These are phyloP conservation scores for Chironomus riparius DNA, from an alignment of 2,888 invertebrate genomes.

Conservation along the genomic window DNA sequence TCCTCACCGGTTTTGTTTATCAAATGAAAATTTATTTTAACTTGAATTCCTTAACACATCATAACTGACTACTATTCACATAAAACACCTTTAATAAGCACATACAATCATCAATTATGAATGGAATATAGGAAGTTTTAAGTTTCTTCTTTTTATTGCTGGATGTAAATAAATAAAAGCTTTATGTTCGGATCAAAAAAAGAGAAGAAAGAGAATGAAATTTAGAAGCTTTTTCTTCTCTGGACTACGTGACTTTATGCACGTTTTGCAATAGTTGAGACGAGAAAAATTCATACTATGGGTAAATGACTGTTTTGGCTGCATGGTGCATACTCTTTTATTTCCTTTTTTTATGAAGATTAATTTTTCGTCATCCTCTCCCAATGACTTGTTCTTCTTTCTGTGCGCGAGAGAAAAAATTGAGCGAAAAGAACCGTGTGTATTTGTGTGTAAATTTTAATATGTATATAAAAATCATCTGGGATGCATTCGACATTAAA, in stretches of 20 bases:
- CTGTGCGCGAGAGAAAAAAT: not conserved
- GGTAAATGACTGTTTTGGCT: too few species aligned
- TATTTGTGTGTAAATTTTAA: not conserved
- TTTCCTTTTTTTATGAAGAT: not conserved
- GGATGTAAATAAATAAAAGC: too few species aligned
- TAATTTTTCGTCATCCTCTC: not conserved
- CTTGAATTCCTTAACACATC: too few species aligned
- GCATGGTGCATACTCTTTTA: not conserved
- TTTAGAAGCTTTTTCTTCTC: not conserved
- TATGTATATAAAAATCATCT: slow-evolving; percentile 1
- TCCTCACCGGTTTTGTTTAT: too few species aligned
- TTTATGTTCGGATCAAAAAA: not conserved
- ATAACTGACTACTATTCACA: too few species aligned
- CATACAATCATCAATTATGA: too few species aligned
- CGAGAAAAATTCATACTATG: not conserved
- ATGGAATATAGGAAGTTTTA: too few species aligned
- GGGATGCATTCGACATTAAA: not conserved
- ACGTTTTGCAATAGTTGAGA: slow-evolving; percentile 5
- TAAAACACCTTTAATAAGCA: too few species aligned
- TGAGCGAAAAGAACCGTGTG: not conserved
- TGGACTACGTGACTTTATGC: slow-evolving; percentile 22
- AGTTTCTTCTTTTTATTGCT: too few species aligned
- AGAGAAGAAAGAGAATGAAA: not conserved
- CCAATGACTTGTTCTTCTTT: not conserved
- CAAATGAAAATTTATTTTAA: too few species aligned